These are phyloP conservation scores for Coleophora deauratella DNA, from an alignment of 2,888 invertebrate genomes.

Conservation along the genomic window DNA sequence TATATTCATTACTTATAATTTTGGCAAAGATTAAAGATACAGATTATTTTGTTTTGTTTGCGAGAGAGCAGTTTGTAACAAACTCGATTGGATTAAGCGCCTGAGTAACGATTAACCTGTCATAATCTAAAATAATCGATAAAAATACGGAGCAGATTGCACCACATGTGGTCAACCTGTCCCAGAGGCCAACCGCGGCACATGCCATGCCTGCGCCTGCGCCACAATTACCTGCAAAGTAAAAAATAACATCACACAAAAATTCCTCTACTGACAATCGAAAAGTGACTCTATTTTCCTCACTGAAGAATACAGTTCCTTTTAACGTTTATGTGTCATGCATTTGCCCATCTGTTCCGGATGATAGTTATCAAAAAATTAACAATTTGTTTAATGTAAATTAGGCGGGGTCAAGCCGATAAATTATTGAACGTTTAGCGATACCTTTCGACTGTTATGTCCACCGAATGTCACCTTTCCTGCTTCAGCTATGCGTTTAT, in stretches of 20 bases:
- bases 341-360: conserved; percentile 63
- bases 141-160: conserved; percentile 63
- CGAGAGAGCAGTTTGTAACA: conserved; percentile 33
- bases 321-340: conserved; percentile 16
- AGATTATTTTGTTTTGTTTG: no score
- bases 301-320: conserved; percentile 13
- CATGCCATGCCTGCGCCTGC: conserved; percentile 62
- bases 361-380: conserved; percentile 72
- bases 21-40: no score
- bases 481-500: conserved; percentile 52
- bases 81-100: conserved; percentile 49
- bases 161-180: conserved; percentile 73
- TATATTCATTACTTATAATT: no score
- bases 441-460: conserved; percentile 55
- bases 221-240: conserved; percentile 55
- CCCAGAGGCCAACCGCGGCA: conserved; percentile 51
- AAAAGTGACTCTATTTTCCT: no score
- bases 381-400: conserved; percentile 75
- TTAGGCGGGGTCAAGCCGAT: conserved; percentile 62
- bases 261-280: conserved; percentile 15
- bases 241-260: conserved; percentile 47
- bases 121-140: conserved; percentile 54
- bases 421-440: conserved; percentile 63
- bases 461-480: conserved; percentile 69
- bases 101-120: conserved; percentile 39